Percentiles rank a stretch among this genome's conserved stretches.
phyloP scores from a whole-genome alignment of 2,797 vertebrate genomes.

The Sebastes steindachneri region DNA sequence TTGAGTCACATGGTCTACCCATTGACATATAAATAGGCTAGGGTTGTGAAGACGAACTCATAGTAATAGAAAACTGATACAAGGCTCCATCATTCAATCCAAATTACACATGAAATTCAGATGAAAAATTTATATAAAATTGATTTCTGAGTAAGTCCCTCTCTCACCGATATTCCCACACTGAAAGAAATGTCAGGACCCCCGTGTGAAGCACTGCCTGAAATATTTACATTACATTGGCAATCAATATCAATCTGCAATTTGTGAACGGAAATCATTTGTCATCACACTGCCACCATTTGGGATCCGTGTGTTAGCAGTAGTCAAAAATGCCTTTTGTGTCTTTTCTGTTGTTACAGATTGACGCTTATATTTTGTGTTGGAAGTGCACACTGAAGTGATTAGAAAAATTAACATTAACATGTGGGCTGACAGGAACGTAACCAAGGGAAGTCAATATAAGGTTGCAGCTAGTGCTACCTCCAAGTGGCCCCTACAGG shows the following conservation, averaged over 20 bases:
- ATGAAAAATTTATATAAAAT: not conserved
- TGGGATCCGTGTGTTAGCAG: not conserved
- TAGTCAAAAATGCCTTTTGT: not conserved
- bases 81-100: not conserved
- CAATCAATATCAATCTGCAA: not conserved
- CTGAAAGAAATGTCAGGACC: not conserved
- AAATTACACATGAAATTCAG: not conserved
- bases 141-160: accelerated
- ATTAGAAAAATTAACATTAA: not conserved
- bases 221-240: not conserved
- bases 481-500: not conserved
- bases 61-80: not conserved
- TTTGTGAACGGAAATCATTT: not conserved
- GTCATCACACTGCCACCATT: not conserved
- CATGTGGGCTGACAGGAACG: not conserved
- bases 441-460: not conserved
- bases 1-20: not conserved
- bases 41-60: not conserved
- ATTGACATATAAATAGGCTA: not conserved
- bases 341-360: not conserved
- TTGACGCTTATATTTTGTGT: not conserved
- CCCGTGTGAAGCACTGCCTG: not conserved
- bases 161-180: not conserved
- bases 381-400: not conserved
- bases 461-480: not conserved